Base-by-base conservation (phyloP, 2,888 invertebrate genomes). In the Luperina testacea region DNA sequence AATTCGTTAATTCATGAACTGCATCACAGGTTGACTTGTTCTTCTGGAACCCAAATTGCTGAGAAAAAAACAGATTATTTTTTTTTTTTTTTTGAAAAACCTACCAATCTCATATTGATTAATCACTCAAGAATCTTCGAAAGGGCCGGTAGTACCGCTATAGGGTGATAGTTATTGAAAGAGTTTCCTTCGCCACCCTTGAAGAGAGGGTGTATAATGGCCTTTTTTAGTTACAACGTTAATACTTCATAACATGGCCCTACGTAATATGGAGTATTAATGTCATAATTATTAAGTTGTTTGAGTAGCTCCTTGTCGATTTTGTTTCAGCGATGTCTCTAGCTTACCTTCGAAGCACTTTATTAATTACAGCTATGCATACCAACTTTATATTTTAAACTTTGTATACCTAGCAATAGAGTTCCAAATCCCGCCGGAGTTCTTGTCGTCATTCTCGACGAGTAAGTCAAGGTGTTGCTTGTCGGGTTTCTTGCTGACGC, bases 401-500 rank as follows among this genome's bases (percentile, higher is more conserved):
- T 42, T 0, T 72, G 76, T 75, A 3, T 93, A 99, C 98, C 98
- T 99, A 0, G 99, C 98, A 90, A 99, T 99, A 63, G 99, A 99
- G 94, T 98, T 98, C 99, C 99, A 99, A 83, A 99, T 97, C 27
- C 99, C 99, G 71, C 96, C 96, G 53, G 95, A 94, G 88, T 97
- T 97, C 77, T 97, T 97, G 27, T 98, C 97, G 5, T 98, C 98
- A 78, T 98, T 98, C 87, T 99, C 99, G 0, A 98, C 98, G 2
- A 99, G 97, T 32, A 99, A 97, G 95, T 99, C 99, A 86, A 98
- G 97, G 80, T 98, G 97, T 88, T 98, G 97, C 97, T 98, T 99
- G 86, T 98, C 99, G 0, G 98, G 97, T 92, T 99, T 99, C 95
- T 99, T 99, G 85, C 98, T 97, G 13, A 99, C 99, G 90, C 98